phyloP scores from a whole-genome alignment of 1,140 invertebrate species.

The Nephila pilipes region DNA sequence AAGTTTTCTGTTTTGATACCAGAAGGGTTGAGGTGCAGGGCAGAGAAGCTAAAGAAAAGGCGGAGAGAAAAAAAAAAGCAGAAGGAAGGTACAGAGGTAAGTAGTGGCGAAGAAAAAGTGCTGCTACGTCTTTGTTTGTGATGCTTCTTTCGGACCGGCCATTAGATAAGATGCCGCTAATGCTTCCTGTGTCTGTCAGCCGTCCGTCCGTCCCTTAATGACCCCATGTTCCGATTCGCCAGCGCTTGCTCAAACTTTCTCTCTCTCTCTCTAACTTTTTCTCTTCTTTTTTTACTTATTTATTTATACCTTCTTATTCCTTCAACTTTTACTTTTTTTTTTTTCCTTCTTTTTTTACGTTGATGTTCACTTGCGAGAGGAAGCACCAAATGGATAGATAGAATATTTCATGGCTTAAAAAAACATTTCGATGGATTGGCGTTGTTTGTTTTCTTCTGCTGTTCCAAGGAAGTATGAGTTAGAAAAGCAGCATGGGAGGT shows the following conservation, averaged over 20 bases:
- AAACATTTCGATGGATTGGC: constrained; percentile 75
- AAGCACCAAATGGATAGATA: constrained; percentile 69
- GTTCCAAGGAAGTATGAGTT: constrained; percentile 43
- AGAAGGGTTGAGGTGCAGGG: constrained; percentile 29
- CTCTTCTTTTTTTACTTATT: constrained; percentile 61
- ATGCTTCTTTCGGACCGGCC: constrained; percentile 67
- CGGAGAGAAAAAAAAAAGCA: background rate
- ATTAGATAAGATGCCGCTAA: constrained; percentile 77
- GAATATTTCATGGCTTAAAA: constrained; percentile 77
- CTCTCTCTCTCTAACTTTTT: constrained; percentile 57
- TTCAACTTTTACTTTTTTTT: constrained; percentile 40
- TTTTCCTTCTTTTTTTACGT: constrained; percentile 14
- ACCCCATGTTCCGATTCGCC: constrained; percentile 72
- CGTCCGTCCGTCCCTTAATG: constrained; percentile 53
- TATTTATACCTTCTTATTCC: constrained; percentile 73
- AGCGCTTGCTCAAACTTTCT: constrained; percentile 75
- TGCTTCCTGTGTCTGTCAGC: constrained; percentile 75
- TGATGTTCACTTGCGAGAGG: constrained; percentile 55
- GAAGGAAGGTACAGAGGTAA: constrained; percentile 61
- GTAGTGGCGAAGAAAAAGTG: constrained; percentile 32
- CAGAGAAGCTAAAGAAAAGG: background rate
- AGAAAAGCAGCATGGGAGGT: constrained; percentile 35
- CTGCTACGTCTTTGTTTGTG: constrained; percentile 66
- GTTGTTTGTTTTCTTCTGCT: constrained; percentile 74
- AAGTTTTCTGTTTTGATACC: constrained; percentile 32